Percentiles rank a stretch among this genome's conserved stretches.
Evolutionary conservation across 1,140 invertebrate genomes (phyloP).

Genomic region (Heterodera schachtii): DNA sequence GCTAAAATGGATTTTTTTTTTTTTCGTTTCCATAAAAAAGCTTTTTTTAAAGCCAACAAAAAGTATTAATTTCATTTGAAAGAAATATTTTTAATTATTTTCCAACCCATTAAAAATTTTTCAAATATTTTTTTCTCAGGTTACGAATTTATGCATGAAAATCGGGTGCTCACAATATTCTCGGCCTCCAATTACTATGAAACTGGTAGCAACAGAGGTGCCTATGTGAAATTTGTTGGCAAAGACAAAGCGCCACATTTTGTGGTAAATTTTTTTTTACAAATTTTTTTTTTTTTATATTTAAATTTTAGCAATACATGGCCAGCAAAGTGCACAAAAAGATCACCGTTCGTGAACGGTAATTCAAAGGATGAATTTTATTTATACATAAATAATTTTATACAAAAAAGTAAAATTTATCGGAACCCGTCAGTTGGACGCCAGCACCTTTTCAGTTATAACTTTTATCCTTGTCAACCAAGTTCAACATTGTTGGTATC

Average conservation of each 20-base stretch:
- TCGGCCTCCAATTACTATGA: slow-evolving; percentile 93
- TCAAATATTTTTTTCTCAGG: slow-evolving; percentile 63
- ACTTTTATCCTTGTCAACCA: too few species aligned
- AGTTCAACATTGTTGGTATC: too few species aligned
- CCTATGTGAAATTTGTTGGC: slow-evolving; percentile 78
- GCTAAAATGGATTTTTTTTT: too few species aligned
- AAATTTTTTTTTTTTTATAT: not conserved
- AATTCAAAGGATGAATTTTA: not conserved
- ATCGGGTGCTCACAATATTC: slow-evolving; percentile 85
- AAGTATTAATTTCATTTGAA: too few species aligned
- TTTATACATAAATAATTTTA: too few species aligned
- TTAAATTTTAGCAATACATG: slow-evolving; percentile 73
- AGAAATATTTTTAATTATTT: too few species aligned
- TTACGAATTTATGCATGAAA: slow-evolving; percentile 81
- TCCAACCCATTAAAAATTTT: too few species aligned
- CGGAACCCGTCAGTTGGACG: too few species aligned
- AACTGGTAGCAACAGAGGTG: slow-evolving; percentile 85
- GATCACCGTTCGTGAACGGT: slow-evolving; percentile 78
- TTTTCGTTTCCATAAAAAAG: too few species aligned
- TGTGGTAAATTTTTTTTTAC: slow-evolving; percentile 67
- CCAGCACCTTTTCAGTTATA: too few species aligned
- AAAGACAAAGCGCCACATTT: slow-evolving; percentile 77
- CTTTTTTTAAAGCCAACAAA: too few species aligned
- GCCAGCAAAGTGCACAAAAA: slow-evolving; percentile 71
- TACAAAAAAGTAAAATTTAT: too few species aligned